Conservation (phyloP, 2,113 vertebrate genomes). For the Struthidea cinerea region DNA sequence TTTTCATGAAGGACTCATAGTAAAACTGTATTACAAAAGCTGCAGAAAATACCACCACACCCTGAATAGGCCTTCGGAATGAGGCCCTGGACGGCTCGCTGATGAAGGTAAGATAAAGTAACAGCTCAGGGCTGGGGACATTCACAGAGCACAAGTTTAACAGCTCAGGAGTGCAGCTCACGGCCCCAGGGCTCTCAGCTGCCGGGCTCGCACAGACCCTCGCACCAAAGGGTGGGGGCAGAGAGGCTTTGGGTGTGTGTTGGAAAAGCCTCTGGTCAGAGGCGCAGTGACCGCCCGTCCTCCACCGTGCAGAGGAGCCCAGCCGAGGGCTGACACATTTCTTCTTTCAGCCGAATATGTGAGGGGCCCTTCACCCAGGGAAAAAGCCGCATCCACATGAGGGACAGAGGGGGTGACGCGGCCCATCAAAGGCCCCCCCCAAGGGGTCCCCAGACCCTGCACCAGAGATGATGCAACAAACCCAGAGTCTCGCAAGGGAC, state of each 20-base stretch:
- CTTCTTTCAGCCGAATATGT: too few species aligned
- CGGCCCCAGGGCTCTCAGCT: not conserved
- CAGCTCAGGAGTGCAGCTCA: not conserved
- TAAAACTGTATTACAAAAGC: not conserved
- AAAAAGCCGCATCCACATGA: not conserved
- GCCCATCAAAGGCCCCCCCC: not conserved
- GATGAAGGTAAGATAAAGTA: not conserved
- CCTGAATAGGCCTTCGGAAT: not conserved
- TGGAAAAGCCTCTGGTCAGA: not conserved
- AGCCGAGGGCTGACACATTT: too few species aligned
- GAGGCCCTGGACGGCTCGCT: rapidly evolving
- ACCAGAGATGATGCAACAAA: not conserved
- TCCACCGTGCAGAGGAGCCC: not conserved
- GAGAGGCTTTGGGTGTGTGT: not conserved
- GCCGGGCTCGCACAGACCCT: not conserved
- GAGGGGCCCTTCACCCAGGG: not conserved
- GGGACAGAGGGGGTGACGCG: not conserved
- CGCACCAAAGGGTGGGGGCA: not conserved
- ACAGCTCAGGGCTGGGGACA: not conserved
- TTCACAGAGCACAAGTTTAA: not conserved
- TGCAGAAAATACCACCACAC: not conserved
- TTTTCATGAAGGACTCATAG: not conserved
- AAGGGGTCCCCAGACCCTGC: not conserved
- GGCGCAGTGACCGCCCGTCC: not conserved
- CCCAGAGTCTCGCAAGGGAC: not conserved